phyloP scores from a whole-genome alignment of 2,888 invertebrate genomes.

The Hyppa rectilinea region DNA sequence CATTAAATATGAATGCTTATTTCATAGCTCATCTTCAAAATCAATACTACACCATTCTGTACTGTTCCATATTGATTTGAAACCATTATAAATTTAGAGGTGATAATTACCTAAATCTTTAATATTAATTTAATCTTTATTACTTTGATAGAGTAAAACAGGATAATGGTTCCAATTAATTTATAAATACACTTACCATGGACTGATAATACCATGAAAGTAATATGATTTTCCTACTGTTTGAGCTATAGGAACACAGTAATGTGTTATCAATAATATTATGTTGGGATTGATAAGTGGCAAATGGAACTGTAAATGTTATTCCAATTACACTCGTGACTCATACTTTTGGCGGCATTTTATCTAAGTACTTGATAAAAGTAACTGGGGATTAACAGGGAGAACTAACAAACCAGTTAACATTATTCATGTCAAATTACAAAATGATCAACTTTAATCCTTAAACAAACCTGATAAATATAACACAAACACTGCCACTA shows the following conservation, averaged over 20 bases:
- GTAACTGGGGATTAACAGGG: conserved; percentile 48
- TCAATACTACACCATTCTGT: conserved; percentile 7
- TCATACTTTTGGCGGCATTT: conserved; percentile 40
- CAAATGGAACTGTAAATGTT: conserved; percentile 52
- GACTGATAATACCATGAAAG: conserved; percentile 34
- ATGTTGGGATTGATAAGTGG: conserved; percentile 59
- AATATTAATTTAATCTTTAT: not conserved
- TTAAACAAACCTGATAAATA: not conserved
- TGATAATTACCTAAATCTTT: conserved; percentile 1
- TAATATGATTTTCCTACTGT: conserved; percentile 55
- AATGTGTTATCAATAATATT: conserved; percentile 53
- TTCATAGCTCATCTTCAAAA: conserved; percentile 6
- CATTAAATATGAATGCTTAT: conserved; percentile 10
- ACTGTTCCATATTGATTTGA: not conserved
- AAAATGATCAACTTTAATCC: conserved; percentile 22
- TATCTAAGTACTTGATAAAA: conserved; percentile 53
- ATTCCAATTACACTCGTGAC: conserved; percentile 33
- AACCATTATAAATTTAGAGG: not conserved
- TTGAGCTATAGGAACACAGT: conserved; percentile 21
- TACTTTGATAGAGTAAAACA: conserved; percentile 3
- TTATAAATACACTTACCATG: conserved; percentile 28
- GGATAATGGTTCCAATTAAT: conserved; percentile 7
- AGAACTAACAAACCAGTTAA: conserved; percentile 21
- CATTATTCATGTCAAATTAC: conserved; percentile 33
- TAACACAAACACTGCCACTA: too few relatives aligned